Evolutionary conservation across 2,113 vertebrate genomes (phyloP), one percentile per base, ranked within the genome.

Genomic region (Cygnus buccinator): DNA sequence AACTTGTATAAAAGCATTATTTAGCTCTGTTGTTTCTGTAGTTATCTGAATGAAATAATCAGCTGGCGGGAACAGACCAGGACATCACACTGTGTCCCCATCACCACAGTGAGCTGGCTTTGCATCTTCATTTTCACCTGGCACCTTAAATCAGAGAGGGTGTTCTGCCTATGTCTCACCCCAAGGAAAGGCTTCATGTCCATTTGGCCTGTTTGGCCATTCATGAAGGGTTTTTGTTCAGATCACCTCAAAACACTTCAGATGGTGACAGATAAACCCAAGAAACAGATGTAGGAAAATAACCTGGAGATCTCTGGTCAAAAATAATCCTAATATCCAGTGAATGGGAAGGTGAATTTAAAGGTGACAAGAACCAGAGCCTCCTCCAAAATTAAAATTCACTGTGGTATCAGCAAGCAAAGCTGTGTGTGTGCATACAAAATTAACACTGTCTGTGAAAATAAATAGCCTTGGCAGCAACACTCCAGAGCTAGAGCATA

Each of bases 381-480:
- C 44, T 92, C 87, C 81, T 89, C 63, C 81, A 73, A 94, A 95
- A 94, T 94, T 96, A 88, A 89, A 95, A 96, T 97, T 94, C 95
- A 89, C 89, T 94, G 84, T 91, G 81, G 84, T 92, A 93, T 95
- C 89, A 29, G 12, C 87, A 96, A 96, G 91, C 84, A 95, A 96
- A 91, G 92, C 77, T 94, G 0, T 89, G 86, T 90, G 95, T 94
- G 79, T 96, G 89, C 77, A 89, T 94, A 95, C 96, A 94, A 89
- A 68, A 88, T 93, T 94, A 97, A 95, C 87, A 74, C 82, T 91
- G 79, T 90, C 43, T 87, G 81, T 95, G 87, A 96, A 95, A 93
- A 97, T 97, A 97, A 92, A 96, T 93, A 92, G 85, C 83, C 89
- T 94, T 96, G 96, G 92, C 96, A 97, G 94, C 87, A 93, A 87